Base-by-base conservation (phyloP, 2,888 invertebrate species). In the Mesorhabditis sp. region DNA sequence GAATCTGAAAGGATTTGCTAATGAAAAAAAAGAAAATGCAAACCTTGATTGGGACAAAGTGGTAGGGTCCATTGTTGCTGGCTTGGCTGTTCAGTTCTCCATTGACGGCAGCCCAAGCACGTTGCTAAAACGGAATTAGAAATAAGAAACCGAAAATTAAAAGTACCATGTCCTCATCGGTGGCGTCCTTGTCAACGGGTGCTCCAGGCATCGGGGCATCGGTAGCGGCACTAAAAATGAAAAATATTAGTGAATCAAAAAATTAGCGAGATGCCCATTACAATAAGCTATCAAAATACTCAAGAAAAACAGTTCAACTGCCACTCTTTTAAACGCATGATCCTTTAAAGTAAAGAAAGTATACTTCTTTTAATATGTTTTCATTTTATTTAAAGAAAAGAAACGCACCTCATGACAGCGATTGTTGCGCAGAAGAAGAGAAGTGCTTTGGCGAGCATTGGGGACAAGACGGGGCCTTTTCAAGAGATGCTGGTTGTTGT, bases 41-140 rank as follows among this genome's bases (percentile, higher is more conserved):
- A 62, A 78, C 78, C 76, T 78, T 78, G 50, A 78, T 78, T 45
- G 78, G 78, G 28, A 76, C 71, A 67, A 68, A 72, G 68, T 78
- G 75, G 65, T 78, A 74, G 43, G 76, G 76, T 43, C 76, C 78
- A 62, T 76, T 76, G 74, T 78, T 78, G n/a, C 76, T 75, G 28
- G 76, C 75, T 65, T 76, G 69, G 69, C 76, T 76, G 70, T 78
- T 78, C 65, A 78, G 68, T 50, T 50, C 58, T 4, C 72, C 72
- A 41, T 73, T 73, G 58, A 74, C 74, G 4, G 78, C 73, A 50
- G 72, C 73, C 78, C 76, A 75, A 15, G 75, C 75, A 43, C 68
- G 62, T 6, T 74, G 72, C 78, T 78, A 66, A 68, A 75, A 67
- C 44, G 67, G 41, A 58, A 43, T 64, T 62, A 61, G 13, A 43